phyloP scores from a whole-genome alignment of 1,140 invertebrate species.

The Drosophila novamexicana region DNA sequence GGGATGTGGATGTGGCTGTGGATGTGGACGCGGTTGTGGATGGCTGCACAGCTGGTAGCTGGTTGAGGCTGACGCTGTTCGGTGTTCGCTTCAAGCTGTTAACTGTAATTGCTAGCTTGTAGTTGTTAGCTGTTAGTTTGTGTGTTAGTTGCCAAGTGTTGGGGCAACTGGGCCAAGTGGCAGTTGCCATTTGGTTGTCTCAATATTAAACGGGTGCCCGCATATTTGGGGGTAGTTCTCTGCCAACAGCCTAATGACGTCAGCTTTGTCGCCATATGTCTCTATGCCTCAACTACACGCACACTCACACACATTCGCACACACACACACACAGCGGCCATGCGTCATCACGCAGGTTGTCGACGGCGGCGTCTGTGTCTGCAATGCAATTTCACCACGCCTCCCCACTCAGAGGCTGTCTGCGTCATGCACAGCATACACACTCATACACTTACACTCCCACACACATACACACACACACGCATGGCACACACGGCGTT shows the following conservation, averaged over 20 bases:
- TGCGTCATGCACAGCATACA: constrained; percentile 54
- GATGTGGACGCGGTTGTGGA: constrained; percentile 15
- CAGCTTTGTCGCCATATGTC: constrained; percentile 79
- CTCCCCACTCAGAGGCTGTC: constrained; percentile 30
- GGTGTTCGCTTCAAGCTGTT: constrained; percentile 14
- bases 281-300: constrained; percentile 44
- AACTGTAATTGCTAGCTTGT: constrained; percentile 41
- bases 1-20: constrained; percentile 51
- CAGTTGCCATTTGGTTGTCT: constrained; percentile 16
- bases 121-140: constrained; percentile 33
- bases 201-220: background rate
- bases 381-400: constrained; percentile 72
- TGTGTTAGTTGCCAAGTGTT: constrained; percentile 7
- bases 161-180: constrained; percentile 40
- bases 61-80: constrained; percentile 1
- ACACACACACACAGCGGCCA: constrained; percentile 46
- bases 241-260: constrained; percentile 63
- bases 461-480: constrained; percentile 10
- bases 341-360: constrained; percentile 71
- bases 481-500: background rate
- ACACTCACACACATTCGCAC: constrained; percentile 3
- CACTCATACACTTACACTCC: constrained; percentile 12
- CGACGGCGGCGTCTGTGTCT: constrained; percentile 37
- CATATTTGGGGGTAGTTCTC: constrained; percentile 41
- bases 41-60: constrained; percentile 33